Percentiles rank a stretch among this genome's conserved stretches.
These are phyloP conservation scores for Atherinosoma microstoma DNA, from an alignment of 2,797 vertebrate species.

Conservation along the genomic window DNA sequence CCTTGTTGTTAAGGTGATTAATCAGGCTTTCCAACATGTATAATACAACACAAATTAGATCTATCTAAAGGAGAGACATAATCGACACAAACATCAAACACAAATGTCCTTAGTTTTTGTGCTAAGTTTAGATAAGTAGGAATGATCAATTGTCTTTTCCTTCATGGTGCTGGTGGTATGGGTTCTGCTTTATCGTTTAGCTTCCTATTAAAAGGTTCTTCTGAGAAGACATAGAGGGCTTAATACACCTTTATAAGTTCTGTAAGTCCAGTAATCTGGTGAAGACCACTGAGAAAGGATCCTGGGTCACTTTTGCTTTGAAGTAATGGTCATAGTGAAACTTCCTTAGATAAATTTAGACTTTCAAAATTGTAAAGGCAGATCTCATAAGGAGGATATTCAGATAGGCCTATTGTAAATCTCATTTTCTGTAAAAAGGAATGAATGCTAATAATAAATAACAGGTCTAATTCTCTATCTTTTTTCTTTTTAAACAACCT, in stretches of 20 bases:
- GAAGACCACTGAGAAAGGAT: not conserved
- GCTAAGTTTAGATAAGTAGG: not conserved
- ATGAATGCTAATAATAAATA: no score
- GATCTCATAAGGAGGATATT: not conserved
- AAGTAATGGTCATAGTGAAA: not conserved
- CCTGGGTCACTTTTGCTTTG: not conserved
- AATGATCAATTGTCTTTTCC: not conserved
- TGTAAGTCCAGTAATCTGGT: not conserved
- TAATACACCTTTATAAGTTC: not conserved
- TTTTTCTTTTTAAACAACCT: not conserved
- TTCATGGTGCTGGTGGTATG: conserved; percentile 32
- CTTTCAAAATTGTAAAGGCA: not conserved
- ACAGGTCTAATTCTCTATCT: no score
- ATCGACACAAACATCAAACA: no score
- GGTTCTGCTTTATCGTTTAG: conserved; percentile 6
- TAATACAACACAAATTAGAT: no score
- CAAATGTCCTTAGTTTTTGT: no score
- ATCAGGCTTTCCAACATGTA: no score
- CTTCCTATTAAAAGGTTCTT: not conserved
- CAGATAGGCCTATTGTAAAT: not conserved
- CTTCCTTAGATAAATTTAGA: not conserved
- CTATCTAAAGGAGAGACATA: no score
- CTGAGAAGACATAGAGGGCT: not conserved
- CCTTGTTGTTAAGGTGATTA: no score
- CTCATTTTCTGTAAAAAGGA: not conserved